Percentiles rank a stretch among this genome's conserved stretches.
phyloP scores from a whole-genome alignment of 2,797 vertebrate species.

The Acrossocheilus fasciatus region DNA sequence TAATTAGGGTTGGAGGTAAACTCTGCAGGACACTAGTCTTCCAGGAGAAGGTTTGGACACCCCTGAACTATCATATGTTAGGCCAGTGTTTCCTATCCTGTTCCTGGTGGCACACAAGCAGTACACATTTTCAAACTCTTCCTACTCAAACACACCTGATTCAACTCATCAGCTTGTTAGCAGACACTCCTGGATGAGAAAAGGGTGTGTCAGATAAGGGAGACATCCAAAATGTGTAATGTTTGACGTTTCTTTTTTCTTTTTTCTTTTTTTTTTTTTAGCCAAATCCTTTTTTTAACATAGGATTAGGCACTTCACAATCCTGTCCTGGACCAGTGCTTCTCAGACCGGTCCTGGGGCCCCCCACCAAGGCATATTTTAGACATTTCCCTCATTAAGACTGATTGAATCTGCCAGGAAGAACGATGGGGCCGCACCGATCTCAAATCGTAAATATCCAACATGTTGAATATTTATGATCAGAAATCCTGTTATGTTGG shows the following conservation, averaged over 20 bases:
- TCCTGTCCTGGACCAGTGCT: background rate
- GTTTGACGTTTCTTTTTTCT: background rate
- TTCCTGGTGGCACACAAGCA: background rate
- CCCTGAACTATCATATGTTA: background rate
- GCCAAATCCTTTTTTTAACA: background rate
- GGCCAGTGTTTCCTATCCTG: background rate
- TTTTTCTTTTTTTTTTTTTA: background rate
- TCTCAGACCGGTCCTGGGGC: background rate
- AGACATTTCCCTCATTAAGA: background rate
- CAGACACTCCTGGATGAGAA: background rate
- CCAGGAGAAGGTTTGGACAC: no score
- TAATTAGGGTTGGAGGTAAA: no score
- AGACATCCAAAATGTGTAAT: background rate
- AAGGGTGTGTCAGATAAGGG: background rate
- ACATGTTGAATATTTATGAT: no score
- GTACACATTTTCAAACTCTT: background rate
- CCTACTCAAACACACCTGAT: background rate
- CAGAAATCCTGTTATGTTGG: no score
- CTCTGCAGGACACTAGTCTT: no score
- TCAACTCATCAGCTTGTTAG: background rate
- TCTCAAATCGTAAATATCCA: no score
- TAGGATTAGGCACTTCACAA: background rate
- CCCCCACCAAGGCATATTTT: background rate
- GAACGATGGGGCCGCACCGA: no score
- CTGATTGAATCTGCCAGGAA: no score